phyloP scores from a whole-genome alignment of 2,113 vertebrate genomes.

The Bufo bufo region DNA sequence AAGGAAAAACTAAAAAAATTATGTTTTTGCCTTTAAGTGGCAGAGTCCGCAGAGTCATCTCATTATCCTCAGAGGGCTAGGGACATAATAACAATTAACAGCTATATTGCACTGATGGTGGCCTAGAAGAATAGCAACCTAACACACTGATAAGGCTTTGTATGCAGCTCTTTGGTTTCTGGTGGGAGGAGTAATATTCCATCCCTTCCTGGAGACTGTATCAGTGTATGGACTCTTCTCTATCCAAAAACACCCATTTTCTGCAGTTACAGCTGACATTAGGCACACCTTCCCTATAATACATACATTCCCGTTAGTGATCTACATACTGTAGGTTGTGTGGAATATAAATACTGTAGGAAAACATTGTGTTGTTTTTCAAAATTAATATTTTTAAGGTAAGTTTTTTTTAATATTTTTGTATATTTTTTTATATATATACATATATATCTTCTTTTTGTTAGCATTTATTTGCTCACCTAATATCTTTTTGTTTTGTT shows the following conservation, averaged over 20 bases:
- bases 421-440: background rate
- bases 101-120: no score
- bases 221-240: background rate
- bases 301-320: background rate
- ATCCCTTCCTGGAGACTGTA: background rate
- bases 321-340: background rate
- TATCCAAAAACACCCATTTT: background rate
- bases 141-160: no score
- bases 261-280: background rate
- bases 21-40: no score
- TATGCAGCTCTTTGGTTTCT: background rate
- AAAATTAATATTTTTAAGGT: background rate
- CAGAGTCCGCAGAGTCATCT: no score
- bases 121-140: no score
- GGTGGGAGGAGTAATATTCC: background rate
- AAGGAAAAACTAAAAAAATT: no score
- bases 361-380: background rate
- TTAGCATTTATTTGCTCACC: conserved; percentile 1
- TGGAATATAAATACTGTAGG: background rate
- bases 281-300: background rate
- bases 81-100: background rate
- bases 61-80: no score
- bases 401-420: conserved; percentile 2
- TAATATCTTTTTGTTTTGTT: conserved; percentile 62
- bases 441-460: background rate